phyloP scores from a whole-genome alignment of 2,113 vertebrate genomes.

The Chamaetylas fuelleborni region DNA sequence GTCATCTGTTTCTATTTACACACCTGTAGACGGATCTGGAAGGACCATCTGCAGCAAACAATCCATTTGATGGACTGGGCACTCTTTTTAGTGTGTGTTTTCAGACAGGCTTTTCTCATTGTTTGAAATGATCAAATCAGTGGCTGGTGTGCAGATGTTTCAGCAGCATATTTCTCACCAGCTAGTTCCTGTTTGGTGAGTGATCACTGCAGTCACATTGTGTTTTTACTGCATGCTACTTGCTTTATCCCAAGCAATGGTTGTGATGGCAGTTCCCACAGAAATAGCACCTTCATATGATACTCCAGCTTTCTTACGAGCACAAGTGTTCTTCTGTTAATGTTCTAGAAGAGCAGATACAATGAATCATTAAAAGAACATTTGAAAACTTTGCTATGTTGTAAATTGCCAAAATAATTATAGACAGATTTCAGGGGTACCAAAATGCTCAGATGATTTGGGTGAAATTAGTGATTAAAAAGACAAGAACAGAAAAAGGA shows the following conservation, averaged over 20 bases:
- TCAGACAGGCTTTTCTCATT: not conserved
- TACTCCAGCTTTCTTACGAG: not conserved
- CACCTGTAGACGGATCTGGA: not conserved
- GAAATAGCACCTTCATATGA: not conserved
- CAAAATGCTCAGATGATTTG: not conserved
- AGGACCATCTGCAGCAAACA: not conserved
- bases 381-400: not conserved
- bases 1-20: conserved; percentile 21
- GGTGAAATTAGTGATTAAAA: not conserved
- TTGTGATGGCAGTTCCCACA: not conserved
- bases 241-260: not conserved
- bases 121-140: conserved; percentile 2
- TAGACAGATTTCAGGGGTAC: not conserved
- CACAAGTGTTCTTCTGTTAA: not conserved
- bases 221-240: not conserved
- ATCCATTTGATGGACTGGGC: conserved; percentile 17
- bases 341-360: not conserved
- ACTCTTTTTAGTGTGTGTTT: not conserved
- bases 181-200: not conserved
- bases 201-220: not conserved
- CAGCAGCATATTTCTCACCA: not conserved
- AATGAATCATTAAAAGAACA: not conserved
- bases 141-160: not conserved
- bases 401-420: not conserved
- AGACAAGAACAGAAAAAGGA: not conserved